Base-by-base conservation (phyloP, 2,888 invertebrate species). In the Trilocha varians region DNA sequence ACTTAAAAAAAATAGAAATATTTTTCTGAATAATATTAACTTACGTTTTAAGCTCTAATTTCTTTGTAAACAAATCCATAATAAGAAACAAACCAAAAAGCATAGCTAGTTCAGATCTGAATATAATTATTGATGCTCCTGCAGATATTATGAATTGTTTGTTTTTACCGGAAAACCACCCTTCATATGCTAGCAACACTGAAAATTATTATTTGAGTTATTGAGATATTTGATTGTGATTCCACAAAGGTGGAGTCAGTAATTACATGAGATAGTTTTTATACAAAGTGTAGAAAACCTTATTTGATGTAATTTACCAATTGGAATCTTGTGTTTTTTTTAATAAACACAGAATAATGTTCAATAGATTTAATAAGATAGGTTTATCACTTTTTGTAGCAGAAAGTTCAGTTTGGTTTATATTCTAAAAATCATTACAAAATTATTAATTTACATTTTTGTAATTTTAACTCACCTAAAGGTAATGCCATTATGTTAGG, bases 401-500 rank as follows among this genome's bases (percentile, higher is more conserved):
- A n/a, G n/a, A n/a, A n/a, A n/a, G n/a, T n/a, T n/a, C n/a, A n/a
- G n/a, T n/a, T n/a, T n/a, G n/a, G n/a, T n/a, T n/a, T n/a, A n/a
- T n/a, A n/a, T n/a, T n/a, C n/a, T n/a, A n/a, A n/a, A n/a, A n/a
- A n/a, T n/a, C n/a, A n/a, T n/a, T n/a, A n/a, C n/a, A n/a, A n/a
- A n/a, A n/a, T n/a, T n/a, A n/a, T n/a, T n/a, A n/a, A n/a, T n/a
- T n/a, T n/a, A n/a, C n/a, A n/a, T n/a, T n/a, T n/a, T n/a, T n/a
- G n/a, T n/a, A n/a, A n/a, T n/a, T n/a, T 2, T 4, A 37, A 45
- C 56, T 54, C 88, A 98, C 98, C 97, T 66, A 97, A 78, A 40
- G 95, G 94, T 62, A 99, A 77, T 33, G 94, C 97, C 89, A 99
- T 94, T 25, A 94, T 94, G 77, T 99, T 99, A 42, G 99, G 99